Percentiles rank a stretch among this genome's conserved stretches.
Evolutionary conservation across 2,888 invertebrate genomes (phyloP).

Genomic region (Panorpa germanica): DNA sequence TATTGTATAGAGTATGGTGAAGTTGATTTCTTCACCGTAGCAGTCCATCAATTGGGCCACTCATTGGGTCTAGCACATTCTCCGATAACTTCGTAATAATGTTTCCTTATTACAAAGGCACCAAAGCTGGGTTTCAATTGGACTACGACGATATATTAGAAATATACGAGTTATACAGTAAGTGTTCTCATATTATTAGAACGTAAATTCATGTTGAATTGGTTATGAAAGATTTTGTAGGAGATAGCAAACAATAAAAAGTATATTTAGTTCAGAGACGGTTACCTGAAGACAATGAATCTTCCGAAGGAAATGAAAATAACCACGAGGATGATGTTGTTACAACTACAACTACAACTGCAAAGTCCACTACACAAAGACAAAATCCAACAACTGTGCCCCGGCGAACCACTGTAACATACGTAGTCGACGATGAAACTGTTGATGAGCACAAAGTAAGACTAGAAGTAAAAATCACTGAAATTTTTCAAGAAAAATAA

Average conservation of each 20-base stretch:
- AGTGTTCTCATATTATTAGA: conserved; percentile 21
- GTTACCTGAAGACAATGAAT: conserved; percentile 15
- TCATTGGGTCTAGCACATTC: conserved; percentile 58
- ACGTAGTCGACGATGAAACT: conserved; percentile 26
- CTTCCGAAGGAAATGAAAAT: conserved; percentile 8
- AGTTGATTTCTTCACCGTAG: conserved; percentile 47
- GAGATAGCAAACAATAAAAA: conserved; percentile 9
- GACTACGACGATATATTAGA: conserved; percentile 55
- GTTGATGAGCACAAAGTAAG: conserved; percentile 24
- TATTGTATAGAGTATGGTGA: too few relatives aligned
- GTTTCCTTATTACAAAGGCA: conserved; percentile 58
- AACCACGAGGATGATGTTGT: conserved; percentile 12
- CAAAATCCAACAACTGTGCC: conserved; percentile 3
- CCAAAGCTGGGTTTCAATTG: conserved; percentile 24
- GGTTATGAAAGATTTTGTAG: conserved; percentile 1
- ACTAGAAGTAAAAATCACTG: background rate
- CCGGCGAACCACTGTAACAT: conserved; percentile 16
- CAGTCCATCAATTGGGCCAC: conserved; percentile 62
- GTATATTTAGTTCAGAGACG: conserved; percentile 16
- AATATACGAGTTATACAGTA: conserved; percentile 56
- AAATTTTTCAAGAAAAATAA: too few relatives aligned
- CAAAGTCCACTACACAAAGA: conserved; percentile 7
- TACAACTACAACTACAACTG: conserved; percentile 5
- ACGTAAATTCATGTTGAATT: conserved; percentile 8
- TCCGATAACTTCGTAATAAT: conserved; percentile 40